Conservation (phyloP, 2,113 vertebrate species). For the Myrmecobius fasciatus region DNA sequence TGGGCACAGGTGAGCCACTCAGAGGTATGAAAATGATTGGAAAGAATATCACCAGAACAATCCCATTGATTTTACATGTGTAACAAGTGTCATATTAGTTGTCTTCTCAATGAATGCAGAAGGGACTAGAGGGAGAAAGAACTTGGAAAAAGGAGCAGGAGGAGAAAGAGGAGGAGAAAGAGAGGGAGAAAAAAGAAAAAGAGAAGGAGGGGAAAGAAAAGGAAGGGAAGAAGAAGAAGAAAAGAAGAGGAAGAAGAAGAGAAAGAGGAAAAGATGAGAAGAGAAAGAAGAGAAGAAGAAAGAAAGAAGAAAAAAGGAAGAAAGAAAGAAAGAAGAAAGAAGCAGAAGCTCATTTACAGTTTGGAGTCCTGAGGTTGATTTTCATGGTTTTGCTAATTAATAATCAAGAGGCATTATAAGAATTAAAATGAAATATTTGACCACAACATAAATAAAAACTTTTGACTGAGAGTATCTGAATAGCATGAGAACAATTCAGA, state of each 20-base stretch:
- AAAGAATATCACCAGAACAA: neutral
- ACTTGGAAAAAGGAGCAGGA: too few species aligned
- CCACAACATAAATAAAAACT: neutral
- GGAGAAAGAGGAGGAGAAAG: neutral
- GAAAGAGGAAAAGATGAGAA: neutral
- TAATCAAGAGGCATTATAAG: neutral
- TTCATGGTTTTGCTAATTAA: neutral
- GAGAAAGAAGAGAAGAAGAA: neutral
- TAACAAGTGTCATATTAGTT: neutral
- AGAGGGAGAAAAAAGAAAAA: neutral
- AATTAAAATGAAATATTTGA: neutral
- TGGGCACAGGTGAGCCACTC: too few species aligned
- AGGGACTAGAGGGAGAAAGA: neutral
- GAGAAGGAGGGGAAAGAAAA: neutral
- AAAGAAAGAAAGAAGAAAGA: neutral
- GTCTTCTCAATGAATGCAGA: neutral
- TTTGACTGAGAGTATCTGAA: neutral
- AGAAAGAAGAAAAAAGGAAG: neutral
- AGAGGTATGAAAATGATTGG: neutral
- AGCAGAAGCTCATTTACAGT: neutral
- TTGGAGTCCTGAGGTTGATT: neutral
- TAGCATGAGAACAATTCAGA: neutral
- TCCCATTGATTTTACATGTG: neutral
- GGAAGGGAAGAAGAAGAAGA: neutral
- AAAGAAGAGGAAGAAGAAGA: neutral